Base-by-base conservation (phyloP, 1,140 invertebrate genomes). In the Pachypeltis micranthus region DNA sequence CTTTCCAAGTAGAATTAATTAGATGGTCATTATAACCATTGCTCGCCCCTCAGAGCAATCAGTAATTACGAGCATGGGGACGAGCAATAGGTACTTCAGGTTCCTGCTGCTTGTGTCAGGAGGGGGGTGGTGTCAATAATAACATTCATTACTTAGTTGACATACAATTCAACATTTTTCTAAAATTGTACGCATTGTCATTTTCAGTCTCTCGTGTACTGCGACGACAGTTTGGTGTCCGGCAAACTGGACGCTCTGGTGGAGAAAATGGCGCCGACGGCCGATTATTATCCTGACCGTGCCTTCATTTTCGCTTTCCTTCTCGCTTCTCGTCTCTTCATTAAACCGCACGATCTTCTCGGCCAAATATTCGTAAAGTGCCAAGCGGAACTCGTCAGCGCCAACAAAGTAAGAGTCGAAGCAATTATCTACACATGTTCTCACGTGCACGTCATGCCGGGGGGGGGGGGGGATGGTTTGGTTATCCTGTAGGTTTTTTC, bases 221-320 rank as follows among this genome's bases (percentile, higher is more conserved):
- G 88, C 68, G 90, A 95, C 72, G 91, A 89, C 2, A 90, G 90
- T 69, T 79, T 96, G 62, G 81, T 92, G 64, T 89, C 88, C 24
- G 93, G 91, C 7, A 85, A 88, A 0, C 73, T 95, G 67, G 90
- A 95, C 55, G 85, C 87, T 0, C 79, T 96, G 59, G 87, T 95
- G 34, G 86, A 90, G 69, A 90, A 94, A 74, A 84, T 96, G 73
- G 86, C 95, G 60, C 94, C 93, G 2, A 94, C 92, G 24, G 83
- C 86, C 51, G 85, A 87, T 56, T 92, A 93, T 74, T 91, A 90
- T 75, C 90, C 91, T 25, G 88, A 92, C 74, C 83, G 90, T 67
- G 86, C 87, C 25, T 96, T 91, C 79, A 81, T 92, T 47, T 97
- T 96, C 76, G 90, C 93, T 63, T 95, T 96, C 77, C 81, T 98